phyloP scores from a whole-genome alignment of 2,888 invertebrate genomes.

The Stenotaenia linearis region DNA sequence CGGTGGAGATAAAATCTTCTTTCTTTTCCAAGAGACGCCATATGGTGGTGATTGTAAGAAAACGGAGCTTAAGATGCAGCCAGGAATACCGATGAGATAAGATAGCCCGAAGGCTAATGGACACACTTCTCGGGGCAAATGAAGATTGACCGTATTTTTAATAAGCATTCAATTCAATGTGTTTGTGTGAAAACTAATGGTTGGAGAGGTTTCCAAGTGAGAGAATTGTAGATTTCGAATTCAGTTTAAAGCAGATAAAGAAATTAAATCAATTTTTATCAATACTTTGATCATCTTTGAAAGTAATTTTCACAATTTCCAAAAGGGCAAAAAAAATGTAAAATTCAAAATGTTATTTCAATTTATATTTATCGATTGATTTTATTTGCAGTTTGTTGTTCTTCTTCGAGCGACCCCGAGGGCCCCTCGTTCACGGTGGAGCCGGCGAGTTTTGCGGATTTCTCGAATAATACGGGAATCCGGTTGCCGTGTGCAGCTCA shows the following conservation, averaged over 20 bases:
- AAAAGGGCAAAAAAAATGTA: too few species aligned
- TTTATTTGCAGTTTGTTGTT: not conserved
- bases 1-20: not conserved
- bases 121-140: not conserved
- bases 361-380: too few species aligned
- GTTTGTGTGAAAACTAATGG: too few species aligned
- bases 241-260: too few species aligned
- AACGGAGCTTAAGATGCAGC: not conserved
- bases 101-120: constrained; percentile 13
- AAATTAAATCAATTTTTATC: too few species aligned
- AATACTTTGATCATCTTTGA: too few species aligned
- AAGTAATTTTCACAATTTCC: too few species aligned
- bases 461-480: constrained; percentile 44
- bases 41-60: constrained; percentile 22
- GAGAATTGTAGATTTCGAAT: too few species aligned
- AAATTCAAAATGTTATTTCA: too few species aligned
- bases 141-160: constrained; percentile 12
- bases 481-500: constrained; percentile 42
- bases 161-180: not conserved
- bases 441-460: constrained; percentile 40
- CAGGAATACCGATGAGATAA: not conserved
- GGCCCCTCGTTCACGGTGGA: constrained; percentile 3
- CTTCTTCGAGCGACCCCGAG: not conserved
- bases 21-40: not conserved
- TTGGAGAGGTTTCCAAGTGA: too few species aligned